Base-by-base conservation (phyloP, 2,113 vertebrate species). In the Chionodraco myersi region DNA sequence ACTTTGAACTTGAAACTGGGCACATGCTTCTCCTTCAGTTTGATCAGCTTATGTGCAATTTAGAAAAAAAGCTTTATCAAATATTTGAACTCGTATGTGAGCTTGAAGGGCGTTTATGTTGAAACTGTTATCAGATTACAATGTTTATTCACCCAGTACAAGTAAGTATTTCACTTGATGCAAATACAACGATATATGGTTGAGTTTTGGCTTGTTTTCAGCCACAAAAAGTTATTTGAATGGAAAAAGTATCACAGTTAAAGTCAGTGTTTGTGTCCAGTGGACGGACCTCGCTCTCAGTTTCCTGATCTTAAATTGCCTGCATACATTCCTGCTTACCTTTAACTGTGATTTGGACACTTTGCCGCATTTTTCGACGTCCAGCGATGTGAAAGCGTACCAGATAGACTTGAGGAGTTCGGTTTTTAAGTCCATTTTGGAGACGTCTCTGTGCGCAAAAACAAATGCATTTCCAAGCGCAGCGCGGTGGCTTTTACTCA, bases 331-430 rank as follows among this genome's bases (percentile, higher is more conserved):
- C 23, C 15, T 6, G 7, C 89, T 89, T 83, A 95, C 94, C 94
- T 95, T 95, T n/a, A 95, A 66, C 83, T 95, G 94, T 5, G 94
- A 95, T 18, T 95, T 95, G 61, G 94, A 95, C 60, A 95, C 94
- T 75, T 95, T 95, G 0, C 94, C 94, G 30, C 94, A 94, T 62
- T 91, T 92, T 71, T 95, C 94, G 61, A 92, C 90, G 73, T 95
- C 94, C 92, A 95, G 91, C 51, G 94, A 94, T 5, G 94, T 95
- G 86, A 95, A 95, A 21, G 94, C 94, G 79, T 95, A 94, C 94
- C 94, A 95, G 79, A 95, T 94, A 60, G 94, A 95, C 65, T 95
- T 95, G 26, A 95, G 94, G 3, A 95, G 94, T 49, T 95, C 92
- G 47, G 92, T 80, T 89, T 90, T 93, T 49, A 95, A 64, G 85